Evolutionary conservation across 2,888 invertebrate genomes (phyloP).

Genomic region (Anthophora plumipes): DNA sequence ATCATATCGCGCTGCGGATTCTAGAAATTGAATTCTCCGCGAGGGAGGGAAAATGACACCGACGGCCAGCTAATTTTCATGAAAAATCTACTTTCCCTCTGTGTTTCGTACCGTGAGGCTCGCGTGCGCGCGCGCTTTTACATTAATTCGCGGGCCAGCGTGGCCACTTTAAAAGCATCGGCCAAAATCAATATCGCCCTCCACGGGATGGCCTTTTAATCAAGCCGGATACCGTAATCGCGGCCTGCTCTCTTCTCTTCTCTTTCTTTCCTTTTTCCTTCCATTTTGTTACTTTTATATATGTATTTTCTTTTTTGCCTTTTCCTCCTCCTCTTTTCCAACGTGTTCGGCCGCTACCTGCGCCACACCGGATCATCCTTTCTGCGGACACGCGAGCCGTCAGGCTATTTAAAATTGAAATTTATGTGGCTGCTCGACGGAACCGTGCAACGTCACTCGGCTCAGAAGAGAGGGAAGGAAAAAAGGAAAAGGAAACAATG

Average conservation of each 20-base stretch:
- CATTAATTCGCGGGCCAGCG: constrained; percentile 50
- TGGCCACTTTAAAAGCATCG: constrained; percentile 56
- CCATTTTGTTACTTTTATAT: background rate
- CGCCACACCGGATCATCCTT: constrained; percentile 13
- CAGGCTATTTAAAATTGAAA: constrained; percentile 64
- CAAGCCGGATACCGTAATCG: constrained; percentile 59
- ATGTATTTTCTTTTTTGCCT: constrained; percentile 12
- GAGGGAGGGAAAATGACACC: constrained; percentile 30
- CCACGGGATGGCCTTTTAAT: constrained; percentile 57
- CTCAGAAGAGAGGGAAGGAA: constrained; percentile 12
- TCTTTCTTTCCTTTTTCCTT: background rate
- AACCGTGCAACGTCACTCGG: constrained; percentile 1
- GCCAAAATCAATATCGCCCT: constrained; percentile 54
- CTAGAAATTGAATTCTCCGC: constrained; percentile 48
- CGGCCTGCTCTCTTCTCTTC: constrained; percentile 25
- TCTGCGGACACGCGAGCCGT: constrained; percentile 43
- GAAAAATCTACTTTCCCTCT: constrained; percentile 29
- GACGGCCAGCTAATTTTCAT: constrained; percentile 46
- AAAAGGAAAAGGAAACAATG: background rate
- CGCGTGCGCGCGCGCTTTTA: constrained; percentile 47
- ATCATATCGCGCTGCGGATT: constrained; percentile 35
- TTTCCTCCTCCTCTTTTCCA: constrained; percentile 1
- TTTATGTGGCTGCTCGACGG: constrained; percentile 55
- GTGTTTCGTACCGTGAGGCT: background rate
- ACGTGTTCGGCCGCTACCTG: constrained; percentile 20